Evolutionary conservation across 2,888 invertebrate species (phyloP).

Genomic region (Branchellion lobata): DNA sequence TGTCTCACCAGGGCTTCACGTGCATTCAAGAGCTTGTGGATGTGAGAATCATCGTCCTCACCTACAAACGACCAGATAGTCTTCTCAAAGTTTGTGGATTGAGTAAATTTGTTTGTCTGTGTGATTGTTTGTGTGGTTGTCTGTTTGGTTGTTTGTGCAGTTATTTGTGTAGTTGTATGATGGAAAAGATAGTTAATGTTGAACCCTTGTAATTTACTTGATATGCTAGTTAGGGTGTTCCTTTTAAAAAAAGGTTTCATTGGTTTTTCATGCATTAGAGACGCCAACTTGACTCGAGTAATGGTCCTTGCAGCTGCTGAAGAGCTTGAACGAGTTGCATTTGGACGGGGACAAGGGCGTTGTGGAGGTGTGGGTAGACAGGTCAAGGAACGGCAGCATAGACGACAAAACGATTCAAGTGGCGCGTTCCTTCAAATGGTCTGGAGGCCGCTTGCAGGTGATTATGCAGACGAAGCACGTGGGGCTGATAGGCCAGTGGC

Average conservation of each 20-base stretch:
- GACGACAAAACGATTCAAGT: constrained; percentile 45
- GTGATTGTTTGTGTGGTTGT: no score
- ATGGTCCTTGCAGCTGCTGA: constrained; percentile 49
- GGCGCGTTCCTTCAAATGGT: constrained; percentile 51
- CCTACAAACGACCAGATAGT: constrained; percentile 44
- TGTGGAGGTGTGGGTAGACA: constrained; percentile 53
- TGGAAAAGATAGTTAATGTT: no score
- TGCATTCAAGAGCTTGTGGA: constrained; percentile 44
- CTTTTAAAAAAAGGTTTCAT: no score
- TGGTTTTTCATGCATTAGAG: no score
- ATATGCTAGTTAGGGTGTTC: no score
- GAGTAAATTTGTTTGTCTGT: background rate
- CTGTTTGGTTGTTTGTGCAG: no score
- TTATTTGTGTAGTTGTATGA: no score
- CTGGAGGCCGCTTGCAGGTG: constrained; percentile 48
- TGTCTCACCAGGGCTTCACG: background rate
- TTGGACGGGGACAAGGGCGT: constrained; percentile 48
- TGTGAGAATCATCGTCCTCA: constrained; percentile 51
- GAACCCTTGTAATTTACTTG: no score
- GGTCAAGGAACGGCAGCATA: constrained; percentile 42
- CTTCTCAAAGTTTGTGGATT: background rate
- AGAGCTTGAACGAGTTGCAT: constrained; percentile 48
- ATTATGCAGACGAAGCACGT: constrained; percentile 49
- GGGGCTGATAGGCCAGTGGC: constrained; percentile 53
- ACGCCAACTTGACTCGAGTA: no score